Percentiles rank a stretch among this genome's conserved stretches.
These are phyloP conservation scores for Pogonocherus hispidulus DNA, from an alignment of 2,888 invertebrate genomes.

Conservation along the genomic window DNA sequence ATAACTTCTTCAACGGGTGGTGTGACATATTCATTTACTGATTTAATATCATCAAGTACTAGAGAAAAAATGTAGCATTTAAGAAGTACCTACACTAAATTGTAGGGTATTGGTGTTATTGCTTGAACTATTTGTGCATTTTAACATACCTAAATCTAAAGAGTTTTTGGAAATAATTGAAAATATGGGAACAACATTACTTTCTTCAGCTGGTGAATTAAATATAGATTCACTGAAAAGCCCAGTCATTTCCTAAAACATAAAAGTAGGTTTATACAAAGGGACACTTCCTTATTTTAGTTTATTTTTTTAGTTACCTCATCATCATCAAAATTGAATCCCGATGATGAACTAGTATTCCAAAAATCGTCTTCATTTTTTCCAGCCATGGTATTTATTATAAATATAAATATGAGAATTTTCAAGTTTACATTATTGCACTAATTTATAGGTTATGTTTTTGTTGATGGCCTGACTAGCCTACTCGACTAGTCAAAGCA, in stretches of 20 bases:
- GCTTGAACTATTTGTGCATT: slow-evolving; percentile 14
- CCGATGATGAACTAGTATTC: slow-evolving; percentile 81
- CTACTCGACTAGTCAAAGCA: too few species aligned
- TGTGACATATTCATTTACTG: slow-evolving; percentile 48
- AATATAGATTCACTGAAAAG: slow-evolving; percentile 35
- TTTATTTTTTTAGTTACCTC: slow-evolving; percentile 63
- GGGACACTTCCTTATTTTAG: background rate
- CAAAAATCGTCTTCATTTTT: slow-evolving; percentile 79
- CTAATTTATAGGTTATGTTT: slow-evolving; percentile 27
- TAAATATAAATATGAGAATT: too few species aligned
- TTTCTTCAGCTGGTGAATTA: slow-evolving; percentile 50
- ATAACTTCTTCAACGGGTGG: slow-evolving; percentile 69
- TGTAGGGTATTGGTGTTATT: background rate
- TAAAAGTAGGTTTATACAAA: background rate
- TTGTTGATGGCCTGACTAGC: too few species aligned
- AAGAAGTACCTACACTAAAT: slow-evolving; percentile 8
- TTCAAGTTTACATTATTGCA: background rate
- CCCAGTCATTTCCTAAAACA: slow-evolving; percentile 39
- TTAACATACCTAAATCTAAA: slow-evolving; percentile 50
- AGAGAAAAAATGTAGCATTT: slow-evolving; percentile 43
- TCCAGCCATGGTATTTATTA: slow-evolving; percentile 35
- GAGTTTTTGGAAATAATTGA: slow-evolving; percentile 61
- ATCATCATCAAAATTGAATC: slow-evolving; percentile 85
- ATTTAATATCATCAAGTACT: slow-evolving; percentile 69
- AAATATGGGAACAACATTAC: slow-evolving; percentile 59